phyloP scores from a whole-genome alignment of 2,888 invertebrate genomes.

The Drosophila pegasa region DNA sequence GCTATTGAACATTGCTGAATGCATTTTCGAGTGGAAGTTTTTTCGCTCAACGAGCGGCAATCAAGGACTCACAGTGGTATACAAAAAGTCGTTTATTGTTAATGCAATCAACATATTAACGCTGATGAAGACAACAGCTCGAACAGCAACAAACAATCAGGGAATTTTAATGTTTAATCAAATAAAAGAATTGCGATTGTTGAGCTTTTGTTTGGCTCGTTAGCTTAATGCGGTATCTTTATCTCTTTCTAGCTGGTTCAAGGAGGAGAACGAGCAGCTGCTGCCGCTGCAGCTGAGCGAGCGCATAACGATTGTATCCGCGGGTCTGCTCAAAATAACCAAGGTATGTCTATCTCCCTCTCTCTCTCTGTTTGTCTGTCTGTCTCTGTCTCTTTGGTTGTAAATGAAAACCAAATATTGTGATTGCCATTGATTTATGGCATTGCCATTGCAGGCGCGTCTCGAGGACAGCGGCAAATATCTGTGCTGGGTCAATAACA shows the following conservation, averaged over 20 bases:
- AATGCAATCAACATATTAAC: constrained; percentile 67
- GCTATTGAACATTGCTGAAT: constrained; percentile 34
- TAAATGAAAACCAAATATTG: constrained; percentile 62
- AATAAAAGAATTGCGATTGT: constrained; percentile 9
- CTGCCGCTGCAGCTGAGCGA: constrained; percentile 89
- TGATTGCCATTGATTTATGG: constrained; percentile 63
- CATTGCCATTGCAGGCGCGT: constrained; percentile 84
- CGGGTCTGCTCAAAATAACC: constrained; percentile 89
- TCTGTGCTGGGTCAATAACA: constrained; percentile 96
- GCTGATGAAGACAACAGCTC: constrained; percentile 52
- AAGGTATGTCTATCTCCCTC: constrained; percentile 84
- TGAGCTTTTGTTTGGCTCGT: constrained; percentile 9
- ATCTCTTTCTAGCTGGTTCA: constrained; percentile 88
- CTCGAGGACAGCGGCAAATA: constrained; percentile 94
- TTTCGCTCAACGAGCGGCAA: constrained; percentile 32
- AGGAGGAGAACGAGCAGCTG: constrained; percentile 90
- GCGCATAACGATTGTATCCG: constrained; percentile 87
- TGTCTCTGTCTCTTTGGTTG: background rate
- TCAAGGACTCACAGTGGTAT: constrained; percentile 37
- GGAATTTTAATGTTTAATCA: background rate
- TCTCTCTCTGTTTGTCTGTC: background rate
- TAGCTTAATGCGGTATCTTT: constrained; percentile 2
- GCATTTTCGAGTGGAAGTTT: constrained; percentile 4
- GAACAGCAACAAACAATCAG: background rate
- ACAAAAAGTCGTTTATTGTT: constrained; percentile 44